Evolutionary conservation across 1,140 invertebrate species (phyloP), one percentile per base, ranked within the genome.

Genomic region (Lepidurus packardi): DNA sequence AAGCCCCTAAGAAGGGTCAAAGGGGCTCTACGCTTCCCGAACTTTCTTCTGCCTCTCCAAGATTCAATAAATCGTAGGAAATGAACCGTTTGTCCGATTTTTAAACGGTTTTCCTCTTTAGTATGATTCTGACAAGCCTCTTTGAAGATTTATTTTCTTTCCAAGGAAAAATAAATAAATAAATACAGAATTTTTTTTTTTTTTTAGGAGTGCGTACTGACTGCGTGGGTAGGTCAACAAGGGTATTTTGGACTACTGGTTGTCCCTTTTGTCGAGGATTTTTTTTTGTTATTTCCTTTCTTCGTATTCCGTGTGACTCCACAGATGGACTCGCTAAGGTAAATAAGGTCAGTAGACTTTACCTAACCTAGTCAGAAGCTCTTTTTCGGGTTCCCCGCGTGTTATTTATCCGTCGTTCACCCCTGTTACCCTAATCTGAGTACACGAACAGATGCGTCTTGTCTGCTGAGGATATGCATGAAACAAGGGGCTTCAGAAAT

Each of bases 271-370:
- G 53, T 65, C 53, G 16, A 21, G 53, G 53, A 13, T 4, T n/a
- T 65, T 13, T 65, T 7, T 65, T n/a, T 65, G 34, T 34, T 34
- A 34, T 34, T 34, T 34, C 34, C 21, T 21, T 65, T 65, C 21
- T 65, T 13, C n/a, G 53, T 65, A n/a, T 7, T 3, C 16, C 53
- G 53, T 65, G 53, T 65, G 53, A 65, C 21, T 65, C 21, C 8
- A 65, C 53, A 65, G 53, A 65, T 65, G 53, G 53, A 65, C 53
- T 65, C 53, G 53, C 16, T 65, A 65, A 65, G 53, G 53, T 65
- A 65, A 65, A 65, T 65, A 65, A 65, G 53, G 53, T 65, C 53
- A 65, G 53, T 21, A 65, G 53, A 65, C 53, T 65, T 65, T 65
- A 65, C 21, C 53, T 65, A 65, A 65, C 53, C 53, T 21, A 65